Evolutionary conservation across 2,797 vertebrate genomes (phyloP).

Genomic region (Neosilurus hyrtlii): DNA sequence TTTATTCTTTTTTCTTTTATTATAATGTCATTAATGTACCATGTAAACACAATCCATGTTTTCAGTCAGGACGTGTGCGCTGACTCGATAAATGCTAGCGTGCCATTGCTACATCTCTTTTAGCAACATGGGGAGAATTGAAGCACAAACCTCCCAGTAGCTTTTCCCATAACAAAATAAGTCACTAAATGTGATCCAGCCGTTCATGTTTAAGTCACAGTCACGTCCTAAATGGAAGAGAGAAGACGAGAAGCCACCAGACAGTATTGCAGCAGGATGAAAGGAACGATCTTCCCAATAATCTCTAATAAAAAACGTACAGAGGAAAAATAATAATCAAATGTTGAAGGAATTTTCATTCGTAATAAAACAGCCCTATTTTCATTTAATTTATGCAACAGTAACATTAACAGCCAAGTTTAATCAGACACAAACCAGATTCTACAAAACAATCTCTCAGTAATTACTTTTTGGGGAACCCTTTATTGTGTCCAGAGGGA

Average conservation of each 20-base stretch:
- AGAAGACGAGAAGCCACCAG: not conserved
- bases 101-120: not conserved
- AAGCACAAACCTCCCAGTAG: not conserved
- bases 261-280: not conserved
- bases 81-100: not conserved
- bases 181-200: not conserved
- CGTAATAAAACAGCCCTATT: not conserved
- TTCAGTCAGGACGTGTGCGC: not conserved
- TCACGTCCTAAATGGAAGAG: not conserved
- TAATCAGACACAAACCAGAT: conserved; percentile 5
- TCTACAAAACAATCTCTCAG: not conserved
- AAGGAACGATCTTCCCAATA: not conserved
- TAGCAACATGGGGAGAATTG: not conserved
- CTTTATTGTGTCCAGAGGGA: not conserved
- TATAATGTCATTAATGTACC: not conserved
- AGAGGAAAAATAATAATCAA: not conserved
- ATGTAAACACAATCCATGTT: not conserved
- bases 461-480: not conserved
- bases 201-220: not conserved
- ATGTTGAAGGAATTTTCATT: too few species aligned
- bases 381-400: not conserved
- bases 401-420: not conserved
- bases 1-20: too few species aligned
- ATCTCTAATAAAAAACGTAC: too few species aligned
- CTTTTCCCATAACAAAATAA: not conserved